Percentiles rank a stretch among this genome's conserved stretches.
Evolutionary conservation across 2,797 vertebrate species (phyloP).

Genomic region (Siniperca obscura): DNA sequence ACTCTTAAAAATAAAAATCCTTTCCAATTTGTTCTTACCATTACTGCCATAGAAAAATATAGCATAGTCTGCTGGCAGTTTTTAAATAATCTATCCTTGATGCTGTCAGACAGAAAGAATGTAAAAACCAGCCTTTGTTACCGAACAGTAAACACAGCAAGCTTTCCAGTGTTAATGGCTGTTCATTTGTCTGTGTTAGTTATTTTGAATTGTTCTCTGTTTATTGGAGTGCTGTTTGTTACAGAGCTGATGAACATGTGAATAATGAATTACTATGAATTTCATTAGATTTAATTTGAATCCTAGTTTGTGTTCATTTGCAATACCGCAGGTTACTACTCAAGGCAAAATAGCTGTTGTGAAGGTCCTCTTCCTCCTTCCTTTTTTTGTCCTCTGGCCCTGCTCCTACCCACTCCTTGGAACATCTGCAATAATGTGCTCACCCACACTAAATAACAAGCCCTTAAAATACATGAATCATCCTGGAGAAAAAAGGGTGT

Average conservation of each 20-base stretch:
- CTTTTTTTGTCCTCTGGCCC: slow-evolving; percentile 43
- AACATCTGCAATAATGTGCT: slow-evolving; percentile 72
- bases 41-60: not conserved
- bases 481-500: slow-evolving; percentile 40
- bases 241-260: not conserved
- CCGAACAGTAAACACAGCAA: not conserved
- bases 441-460: slow-evolving; percentile 64
- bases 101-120: not conserved
- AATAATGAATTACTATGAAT: not conserved
- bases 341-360: slow-evolving; percentile 26
- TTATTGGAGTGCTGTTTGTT: slow-evolving; percentile 1
- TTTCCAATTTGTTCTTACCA: not conserved
- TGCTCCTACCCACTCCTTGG: slow-evolving; percentile 60
- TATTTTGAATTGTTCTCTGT: not conserved
- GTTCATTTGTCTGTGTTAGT: not conserved
- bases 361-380: slow-evolving; percentile 28
- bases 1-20: not conserved
- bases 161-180: not conserved
- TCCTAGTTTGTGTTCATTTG: slow-evolving; percentile 14
- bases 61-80: not conserved
- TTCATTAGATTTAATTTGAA: not conserved
- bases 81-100: not conserved
- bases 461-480: slow-evolving; percentile 73
- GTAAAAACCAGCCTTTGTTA: not conserved
- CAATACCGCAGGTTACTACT: slow-evolving; percentile 2